A percentile compares a stretch with the other conserved stretches of the same genome.
Evolutionary conservation across 2,113 vertebrate genomes (phyloP).

Genomic region (Oenanthe oenanthe): DNA sequence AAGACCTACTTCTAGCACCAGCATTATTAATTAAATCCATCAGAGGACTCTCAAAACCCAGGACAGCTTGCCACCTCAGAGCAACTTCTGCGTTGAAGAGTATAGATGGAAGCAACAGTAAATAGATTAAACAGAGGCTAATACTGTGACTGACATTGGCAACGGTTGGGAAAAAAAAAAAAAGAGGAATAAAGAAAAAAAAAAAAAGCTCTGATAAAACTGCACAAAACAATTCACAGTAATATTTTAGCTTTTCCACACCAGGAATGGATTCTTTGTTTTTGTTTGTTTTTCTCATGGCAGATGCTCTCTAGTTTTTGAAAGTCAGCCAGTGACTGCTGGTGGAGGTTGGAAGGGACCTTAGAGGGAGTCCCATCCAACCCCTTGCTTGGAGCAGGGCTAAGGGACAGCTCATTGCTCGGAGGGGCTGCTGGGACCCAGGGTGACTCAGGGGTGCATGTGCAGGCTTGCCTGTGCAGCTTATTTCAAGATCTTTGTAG

Average conservation of each 20-base stretch:
- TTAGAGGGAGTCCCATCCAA: not conserved
- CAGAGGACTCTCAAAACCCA: constrained; percentile 85
- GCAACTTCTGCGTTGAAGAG: constrained; percentile 79
- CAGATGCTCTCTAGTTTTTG: constrained; percentile 78
- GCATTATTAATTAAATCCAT: constrained; percentile 84
- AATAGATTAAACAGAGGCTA: constrained; percentile 88
- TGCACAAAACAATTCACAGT: constrained; percentile 96
- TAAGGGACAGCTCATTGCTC: constrained; percentile 41
- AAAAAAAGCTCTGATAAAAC: constrained; percentile 78
- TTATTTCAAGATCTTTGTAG: constrained; percentile 68
- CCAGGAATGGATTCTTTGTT: constrained; percentile 79
- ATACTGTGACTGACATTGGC: constrained; percentile 98
- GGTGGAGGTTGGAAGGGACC: constrained; percentile 24
- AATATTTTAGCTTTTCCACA: constrained; percentile 85
- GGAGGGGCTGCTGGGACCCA: constrained; percentile 27
- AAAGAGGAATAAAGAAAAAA: constrained; percentile 61
- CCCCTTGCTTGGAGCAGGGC: not conserved
- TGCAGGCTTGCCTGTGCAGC: constrained; percentile 50
- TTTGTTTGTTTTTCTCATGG: constrained; percentile 15
- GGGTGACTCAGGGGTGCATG: not conserved
- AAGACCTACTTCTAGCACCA: constrained; percentile 90
- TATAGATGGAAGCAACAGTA: constrained; percentile 83
- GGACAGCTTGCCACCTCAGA: constrained; percentile 86
- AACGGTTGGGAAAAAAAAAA: constrained; percentile 81
- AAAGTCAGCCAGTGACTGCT: constrained; percentile 75